phyloP scores from a whole-genome alignment of 2,888 invertebrate species.

The Melinaea marsaeus region DNA sequence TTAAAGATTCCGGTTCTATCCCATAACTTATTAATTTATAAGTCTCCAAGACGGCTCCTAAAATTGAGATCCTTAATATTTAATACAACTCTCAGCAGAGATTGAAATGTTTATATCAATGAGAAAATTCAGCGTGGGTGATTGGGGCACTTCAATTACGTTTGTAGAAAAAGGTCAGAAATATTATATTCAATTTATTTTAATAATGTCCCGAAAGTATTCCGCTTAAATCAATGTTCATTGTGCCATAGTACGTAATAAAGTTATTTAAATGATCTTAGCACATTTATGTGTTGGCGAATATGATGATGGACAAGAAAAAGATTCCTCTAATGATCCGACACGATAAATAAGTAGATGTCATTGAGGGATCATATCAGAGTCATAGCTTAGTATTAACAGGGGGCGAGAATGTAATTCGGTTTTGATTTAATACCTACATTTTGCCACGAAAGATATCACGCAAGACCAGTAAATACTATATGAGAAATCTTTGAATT shows the following conservation, averaged over 20 bases:
- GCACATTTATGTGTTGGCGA: no score
- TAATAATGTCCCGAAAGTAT: constrained; percentile 1
- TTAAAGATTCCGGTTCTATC: no score
- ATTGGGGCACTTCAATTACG: constrained; percentile 23
- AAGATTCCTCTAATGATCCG: background rate
- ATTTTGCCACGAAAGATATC: no score
- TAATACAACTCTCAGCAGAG: constrained; percentile 9
- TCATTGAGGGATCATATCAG: no score
- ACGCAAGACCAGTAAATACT: no score
- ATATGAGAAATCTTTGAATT: background rate
- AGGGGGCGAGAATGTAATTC: no score
- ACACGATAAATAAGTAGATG: background rate
- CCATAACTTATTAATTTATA: no score
- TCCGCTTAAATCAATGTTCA: background rate
- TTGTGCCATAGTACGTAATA: background rate
- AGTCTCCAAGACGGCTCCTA: no score
- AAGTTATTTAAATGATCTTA: background rate
- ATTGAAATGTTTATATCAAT: constrained; percentile 15
- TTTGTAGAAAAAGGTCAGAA: constrained; percentile 16
- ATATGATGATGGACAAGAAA: background rate
- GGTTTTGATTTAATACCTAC: no score
- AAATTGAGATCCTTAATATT: background rate
- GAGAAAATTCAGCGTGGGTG: constrained; percentile 22
- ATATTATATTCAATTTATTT: constrained; percentile 11
- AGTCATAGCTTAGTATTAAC: no score